Evolutionary conservation across 2,113 vertebrate species (phyloP), one percentile per base, ranked within the genome.

Genomic region (Trinectes maculatus): DNA sequence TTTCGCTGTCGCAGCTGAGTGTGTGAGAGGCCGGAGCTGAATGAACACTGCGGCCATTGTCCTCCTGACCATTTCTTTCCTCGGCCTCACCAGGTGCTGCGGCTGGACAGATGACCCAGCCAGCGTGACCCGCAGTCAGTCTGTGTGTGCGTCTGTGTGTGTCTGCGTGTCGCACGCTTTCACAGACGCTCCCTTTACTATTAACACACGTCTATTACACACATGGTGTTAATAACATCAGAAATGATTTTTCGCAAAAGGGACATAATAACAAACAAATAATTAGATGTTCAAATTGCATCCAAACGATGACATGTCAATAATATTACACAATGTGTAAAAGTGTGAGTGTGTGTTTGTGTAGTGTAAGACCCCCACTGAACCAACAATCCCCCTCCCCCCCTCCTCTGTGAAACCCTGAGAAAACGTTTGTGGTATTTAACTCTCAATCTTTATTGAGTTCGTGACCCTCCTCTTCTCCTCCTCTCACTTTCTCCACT

Each of bases 21-120:
- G 42, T 80, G 84, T 71, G 71, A 83, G 71, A 82, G 82, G 79
- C 80, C 83, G 79, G 65, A 62, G 43, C 68, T 73, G 63, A 51
- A 48, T 48, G 61, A 75, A 89, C 87, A 89, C 69, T 82, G 68
- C 26, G 68, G 52, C 71, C 51, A 82, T 90, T 90, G 87, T 87
- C 51, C 77, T 56, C 22, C 55, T 70, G 73, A 83, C 65, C 47
- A 52, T 47, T 81, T 40, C 61, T 76, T 85, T 84, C 51, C 75
- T 74, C 54, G 80, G 34, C 9, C 31, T 51, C 47, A 65, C 84
- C 84, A 80, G 82, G 78, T 89, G 78, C 39, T 75, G 26, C 72
- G 66, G 53, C 51, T 33, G 74, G 43, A 85, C 74, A 59, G 51
- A 80, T 78, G 60, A 71, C 80, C 60, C 51, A 56, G 47, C 6